These are phyloP conservation scores for Sibirionetta formosa DNA, from an alignment of 2,797 vertebrate species.

Conservation along the genomic window DNA sequence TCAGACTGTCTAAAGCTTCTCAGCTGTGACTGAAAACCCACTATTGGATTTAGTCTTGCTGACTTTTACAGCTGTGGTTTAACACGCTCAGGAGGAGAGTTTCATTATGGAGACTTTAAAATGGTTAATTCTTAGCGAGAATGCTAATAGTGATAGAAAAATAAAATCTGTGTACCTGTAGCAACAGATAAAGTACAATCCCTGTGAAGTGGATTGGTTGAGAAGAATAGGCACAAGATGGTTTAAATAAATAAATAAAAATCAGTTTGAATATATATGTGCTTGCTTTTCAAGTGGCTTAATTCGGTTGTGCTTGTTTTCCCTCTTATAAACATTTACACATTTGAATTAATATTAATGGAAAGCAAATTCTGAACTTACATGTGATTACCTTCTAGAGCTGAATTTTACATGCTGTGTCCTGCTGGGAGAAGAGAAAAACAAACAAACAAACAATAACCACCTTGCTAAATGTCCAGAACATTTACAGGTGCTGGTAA, in stretches of 20 bases:
- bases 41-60: slow-evolving; percentile 19
- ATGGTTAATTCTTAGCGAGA: not conserved
- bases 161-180: not conserved
- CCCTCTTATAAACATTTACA: not conserved
- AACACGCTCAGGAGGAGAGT: slow-evolving; percentile 21
- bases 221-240: not conserved
- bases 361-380: slow-evolving; percentile 36
- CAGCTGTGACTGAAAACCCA: slow-evolving; percentile 15
- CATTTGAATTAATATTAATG: slow-evolving; percentile 37
- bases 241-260: not conserved
- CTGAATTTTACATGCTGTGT: not conserved
- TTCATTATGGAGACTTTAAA: not conserved
- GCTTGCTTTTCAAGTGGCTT: not conserved
- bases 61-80: not conserved
- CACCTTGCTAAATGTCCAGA: not conserved
- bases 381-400: not conserved
- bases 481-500: not conserved
- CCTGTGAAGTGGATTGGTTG: not conserved
- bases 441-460: not conserved
- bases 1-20: slow-evolving; percentile 12
- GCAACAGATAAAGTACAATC: not conserved
- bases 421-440: not conserved
- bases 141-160: not conserved
- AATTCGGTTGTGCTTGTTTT: not conserved
- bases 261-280: not conserved